Base-by-base conservation (phyloP, 2,113 vertebrate genomes). In the Cavia aperea region DNA sequence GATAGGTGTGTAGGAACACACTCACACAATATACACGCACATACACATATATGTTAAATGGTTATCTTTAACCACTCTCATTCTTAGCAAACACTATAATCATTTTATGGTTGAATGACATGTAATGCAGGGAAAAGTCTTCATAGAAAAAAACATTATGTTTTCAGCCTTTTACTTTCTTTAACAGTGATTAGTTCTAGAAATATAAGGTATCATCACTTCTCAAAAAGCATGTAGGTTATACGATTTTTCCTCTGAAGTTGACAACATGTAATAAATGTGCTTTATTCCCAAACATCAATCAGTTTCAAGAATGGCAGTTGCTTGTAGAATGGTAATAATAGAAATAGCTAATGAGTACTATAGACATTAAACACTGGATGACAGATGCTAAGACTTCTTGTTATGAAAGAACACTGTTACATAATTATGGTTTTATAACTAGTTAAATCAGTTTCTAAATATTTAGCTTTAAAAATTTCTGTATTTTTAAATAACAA, bases 221-320 rank as follows among this genome's bases (percentile, higher is more conserved):
- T 96, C 96, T 97, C 94, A 96, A 92, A 96, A 97, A 94, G 94
- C 33, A 72, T 79, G 89, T 73, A 96, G 92, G 93, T 96, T 97
- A 90, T 94, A 95, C 97, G 88, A 97, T 86, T 96, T 93, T 92
- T 93, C 94, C 93, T 97, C 95, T 96, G 94, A 97, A 97, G 94
- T 14, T 97, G 96, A 97, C 96, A 97, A 96, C 95, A 87, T 96
- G 90, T 97, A 97, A 98, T 97, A 97, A 95, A 97, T 96, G 94
- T 95, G 93, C 88, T 97, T 97, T 97, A 97, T 98, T 98, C 95
- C 93, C 86, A 96, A 97, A 97, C 96, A 97, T 97, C 97, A 96
- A 97, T 97, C 97, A 97, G 91, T 96, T 97, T 97, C 96, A 96
- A 97, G 96, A 97, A 96, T 95, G 94, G 96, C 96, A 97, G 94